Evolutionary conservation across 2,797 vertebrate genomes (phyloP).

Genomic region (Dendrocincla tyrannina): DNA sequence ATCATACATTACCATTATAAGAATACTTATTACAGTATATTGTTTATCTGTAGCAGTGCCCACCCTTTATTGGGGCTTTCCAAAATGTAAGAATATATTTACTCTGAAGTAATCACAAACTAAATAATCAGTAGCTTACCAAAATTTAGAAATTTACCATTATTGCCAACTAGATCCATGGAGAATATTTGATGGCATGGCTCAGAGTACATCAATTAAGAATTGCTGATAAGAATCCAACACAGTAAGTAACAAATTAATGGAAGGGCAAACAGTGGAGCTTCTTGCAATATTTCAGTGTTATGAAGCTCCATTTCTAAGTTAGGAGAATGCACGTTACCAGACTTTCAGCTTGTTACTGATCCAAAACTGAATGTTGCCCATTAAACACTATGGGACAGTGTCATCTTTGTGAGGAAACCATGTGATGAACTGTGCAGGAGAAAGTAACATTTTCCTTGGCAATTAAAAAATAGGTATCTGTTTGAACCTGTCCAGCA

Average conservation of each 20-base stretch:
- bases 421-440: neutral
- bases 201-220: slow-evolving; percentile 34
- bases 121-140: slow-evolving; percentile 32
- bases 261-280: slow-evolving; percentile 17
- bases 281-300: slow-evolving; percentile 9
- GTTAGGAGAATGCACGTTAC: neutral
- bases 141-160: slow-evolving; percentile 12
- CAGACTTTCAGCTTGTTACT: neutral
- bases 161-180: neutral
- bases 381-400: neutral
- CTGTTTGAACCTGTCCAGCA: neutral
- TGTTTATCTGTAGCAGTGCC: slow-evolving; percentile 14
- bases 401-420: slow-evolving; percentile 36
- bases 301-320: slow-evolving; percentile 30
- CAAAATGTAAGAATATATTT: neutral
- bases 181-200: slow-evolving; percentile 48
- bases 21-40: slow-evolving; percentile 4
- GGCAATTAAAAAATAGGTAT: slow-evolving; percentile 30
- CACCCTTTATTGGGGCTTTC: neutral
- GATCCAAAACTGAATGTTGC: slow-evolving; percentile 4
- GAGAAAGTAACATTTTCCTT: slow-evolving; percentile 24
- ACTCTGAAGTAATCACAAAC: slow-evolving; percentile 18
- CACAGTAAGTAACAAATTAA: slow-evolving; percentile 34
- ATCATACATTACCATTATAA: slow-evolving; percentile 14
- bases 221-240: slow-evolving; percentile 42